Evolutionary conservation across 2,888 invertebrate genomes (phyloP), one percentile per base, ranked within the genome.

Genomic region (Eupithecia dodoneata): DNA sequence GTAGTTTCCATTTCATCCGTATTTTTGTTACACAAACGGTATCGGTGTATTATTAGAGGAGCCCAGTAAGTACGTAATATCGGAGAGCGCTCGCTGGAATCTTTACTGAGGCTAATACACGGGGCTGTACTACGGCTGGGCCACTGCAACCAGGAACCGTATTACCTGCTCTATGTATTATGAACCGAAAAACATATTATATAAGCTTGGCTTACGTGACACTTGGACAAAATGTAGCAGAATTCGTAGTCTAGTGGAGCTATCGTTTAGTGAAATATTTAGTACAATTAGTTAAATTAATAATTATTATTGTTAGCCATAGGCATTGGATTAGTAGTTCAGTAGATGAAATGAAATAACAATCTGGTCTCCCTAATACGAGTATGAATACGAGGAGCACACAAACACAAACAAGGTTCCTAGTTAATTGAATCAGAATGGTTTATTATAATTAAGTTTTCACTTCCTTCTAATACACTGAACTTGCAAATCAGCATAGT

Each of bases 41-140:
- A 93, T 92, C 90, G 91, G 90, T 86, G 89, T 93, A 90, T 94
- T 94, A 94, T 94, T 94, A 94, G 93, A 93, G 89, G 89, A 92
- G 91, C 91, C 91, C 89, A 91, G 93, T 92, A 93, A 94, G 93
- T 93, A 92, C 92, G 94, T 94, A 95, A 95, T 95, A 95, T 94
- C 89, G 89, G 87, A 89, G 80, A 76, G 76, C 87, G 87, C 87
- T 89, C 89, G 86, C 87, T 89, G 90, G 93, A 92, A 91, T 91
- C 90, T 89, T 89, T 87, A 88, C 85, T 84, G 87, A 89, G 85
- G 87, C 89, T 86, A 55, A 73, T 72, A 55, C 76, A 74, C 70
- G 76, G 65, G 47, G 52, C n/a, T 18, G 4, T 5, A 71, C 18
- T 52, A 76, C 63, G 74, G 67, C 78, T 73, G 47, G 71, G 66